Evolutionary conservation across 2,113 vertebrate genomes (phyloP), one percentile per base, ranked within the genome.

Genomic region (Anser brachyrhynchus): DNA sequence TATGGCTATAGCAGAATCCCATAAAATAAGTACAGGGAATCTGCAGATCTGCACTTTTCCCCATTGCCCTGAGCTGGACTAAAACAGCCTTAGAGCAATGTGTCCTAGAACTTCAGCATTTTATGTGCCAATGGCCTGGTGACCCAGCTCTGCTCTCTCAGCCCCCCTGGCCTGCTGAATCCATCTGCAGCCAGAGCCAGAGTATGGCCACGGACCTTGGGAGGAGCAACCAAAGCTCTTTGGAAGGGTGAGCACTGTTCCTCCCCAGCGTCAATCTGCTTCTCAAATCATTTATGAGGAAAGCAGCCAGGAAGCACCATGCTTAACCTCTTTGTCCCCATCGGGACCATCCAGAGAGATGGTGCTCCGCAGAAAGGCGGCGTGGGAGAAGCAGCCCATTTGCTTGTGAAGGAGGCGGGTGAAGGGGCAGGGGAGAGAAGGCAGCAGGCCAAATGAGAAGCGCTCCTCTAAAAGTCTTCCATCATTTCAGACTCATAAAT

Each of bases 401-500:
- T 10, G 7, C 72, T 90, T 89, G 83, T 82, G 81, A 78, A 54
- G 54, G 44, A 75, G 74, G 35, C 2, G 3, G 35, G 83, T 78
- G 79, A 95, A 84, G 39, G 83, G 79, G 79, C 67, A 65, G 76
- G n/a, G 59, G 43, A 91, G 55, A 84, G 89, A 86, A 92, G 75
- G 46, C 92, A 82, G 73, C 23, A 92, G 85, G 73, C 43, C 87
- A 93, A 90, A 76, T 85, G 82, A 90, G 85, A 71, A 80, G 17
- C 4, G 2, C 52, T 94, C 57, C 77, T 91, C 79, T 83, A 86
- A 94, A 96, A 93, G 79, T 55, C 82, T 96, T 92, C 87, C 67
- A 75, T 93, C 94, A 95, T 92, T 96, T 95, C 92, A 90, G 91
- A 71, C 75, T 92, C 91, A 95, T 94, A 95, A 95, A 95, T 96